Evolutionary conservation across 2,888 invertebrate species (phyloP).

Genomic region (Meta bourneti): DNA sequence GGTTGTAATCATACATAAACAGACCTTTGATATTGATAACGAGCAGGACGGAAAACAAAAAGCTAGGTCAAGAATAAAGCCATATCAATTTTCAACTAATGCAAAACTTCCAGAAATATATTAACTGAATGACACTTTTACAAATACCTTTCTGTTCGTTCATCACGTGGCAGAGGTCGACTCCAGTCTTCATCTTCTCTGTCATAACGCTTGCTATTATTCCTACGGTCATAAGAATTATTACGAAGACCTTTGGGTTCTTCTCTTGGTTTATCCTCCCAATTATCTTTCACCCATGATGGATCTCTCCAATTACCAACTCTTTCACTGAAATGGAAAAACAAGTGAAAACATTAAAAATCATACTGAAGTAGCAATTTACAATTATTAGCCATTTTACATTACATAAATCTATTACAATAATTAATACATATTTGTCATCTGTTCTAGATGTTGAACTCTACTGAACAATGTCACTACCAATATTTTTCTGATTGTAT

Average conservation of each 20-base stretch:
- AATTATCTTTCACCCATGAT: slow-evolving; percentile 63
- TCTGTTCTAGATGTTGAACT: neutral
- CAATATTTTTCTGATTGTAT: neutral
- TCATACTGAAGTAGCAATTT: neutral
- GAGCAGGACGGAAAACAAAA: neutral
- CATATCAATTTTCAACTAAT: neutral
- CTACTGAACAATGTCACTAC: too few species aligned
- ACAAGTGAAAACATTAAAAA: neutral
- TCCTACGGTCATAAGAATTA: slow-evolving; percentile 65
- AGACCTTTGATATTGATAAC: slow-evolving; percentile 1
- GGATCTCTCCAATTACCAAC: slow-evolving; percentile 75
- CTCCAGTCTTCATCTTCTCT: slow-evolving; percentile 88
- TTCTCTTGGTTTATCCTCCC: slow-evolving; percentile 55
- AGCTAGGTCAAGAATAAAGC: neutral
- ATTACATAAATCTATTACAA: neutral
- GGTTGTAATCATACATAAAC: neutral
- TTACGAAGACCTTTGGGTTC: slow-evolving; percentile 63
- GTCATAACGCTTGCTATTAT: slow-evolving; percentile 78
- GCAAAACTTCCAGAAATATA: too few species aligned
- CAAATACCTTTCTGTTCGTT: slow-evolving; percentile 80
- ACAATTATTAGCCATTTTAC: neutral
- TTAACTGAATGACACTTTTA: too few species aligned
- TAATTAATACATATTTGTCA: neutral
- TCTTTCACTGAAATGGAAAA: slow-evolving; percentile 68
- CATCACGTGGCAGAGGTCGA: slow-evolving; percentile 90